These are phyloP conservation scores for Eleginops maclovinus DNA, from an alignment of 2,113 vertebrate genomes.

Conservation along the genomic window DNA sequence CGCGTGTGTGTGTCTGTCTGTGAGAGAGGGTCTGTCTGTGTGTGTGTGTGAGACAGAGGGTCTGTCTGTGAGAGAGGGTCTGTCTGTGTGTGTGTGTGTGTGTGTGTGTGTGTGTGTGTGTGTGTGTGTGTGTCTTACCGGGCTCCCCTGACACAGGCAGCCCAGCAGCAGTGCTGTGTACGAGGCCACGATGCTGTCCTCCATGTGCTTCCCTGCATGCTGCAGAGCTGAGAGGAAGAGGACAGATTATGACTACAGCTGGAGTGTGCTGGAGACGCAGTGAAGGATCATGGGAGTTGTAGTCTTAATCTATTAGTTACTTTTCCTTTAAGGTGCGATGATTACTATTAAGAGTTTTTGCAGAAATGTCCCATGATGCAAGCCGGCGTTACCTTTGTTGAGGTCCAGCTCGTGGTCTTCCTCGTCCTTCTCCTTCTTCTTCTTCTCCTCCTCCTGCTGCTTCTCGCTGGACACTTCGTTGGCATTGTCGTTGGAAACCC, in stretches of 20 bases:
- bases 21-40: too few species aligned
- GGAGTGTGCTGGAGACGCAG: too few species aligned
- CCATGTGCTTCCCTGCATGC: slow-evolving; percentile 99
- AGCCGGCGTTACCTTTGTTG: slow-evolving; percentile 99
- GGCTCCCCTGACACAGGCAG: slow-evolving; percentile 97
- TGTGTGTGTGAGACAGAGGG: too few species aligned
- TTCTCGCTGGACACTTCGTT: slow-evolving; percentile 79
- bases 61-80: too few species aligned
- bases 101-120: slow-evolving; percentile 8
- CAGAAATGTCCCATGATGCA: too few species aligned
- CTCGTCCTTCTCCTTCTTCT: slow-evolving; percentile 83
- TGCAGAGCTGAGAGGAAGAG: slow-evolving; percentile 89
- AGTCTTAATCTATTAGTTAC: too few species aligned
- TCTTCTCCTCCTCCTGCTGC: slow-evolving; percentile 76
- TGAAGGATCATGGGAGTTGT: too few species aligned
- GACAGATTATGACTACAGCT: too few species aligned
- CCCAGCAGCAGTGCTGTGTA: slow-evolving; percentile 98
- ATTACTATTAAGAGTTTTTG: too few species aligned
- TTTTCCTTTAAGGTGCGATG: too few species aligned
- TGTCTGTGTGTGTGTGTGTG: not conserved
- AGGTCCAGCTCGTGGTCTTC: slow-evolving; percentile 97
- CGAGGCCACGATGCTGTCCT: slow-evolving; percentile 98
- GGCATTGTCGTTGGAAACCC: slow-evolving; percentile 93
- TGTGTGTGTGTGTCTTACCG: slow-evolving; percentile 83
- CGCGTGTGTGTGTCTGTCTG: slow-evolving; percentile 67